Percentiles rank a stretch among this genome's conserved stretches.
Conservation (phyloP, 2,113 vertebrate species). For the Eptatretus burgeri region DNA sequence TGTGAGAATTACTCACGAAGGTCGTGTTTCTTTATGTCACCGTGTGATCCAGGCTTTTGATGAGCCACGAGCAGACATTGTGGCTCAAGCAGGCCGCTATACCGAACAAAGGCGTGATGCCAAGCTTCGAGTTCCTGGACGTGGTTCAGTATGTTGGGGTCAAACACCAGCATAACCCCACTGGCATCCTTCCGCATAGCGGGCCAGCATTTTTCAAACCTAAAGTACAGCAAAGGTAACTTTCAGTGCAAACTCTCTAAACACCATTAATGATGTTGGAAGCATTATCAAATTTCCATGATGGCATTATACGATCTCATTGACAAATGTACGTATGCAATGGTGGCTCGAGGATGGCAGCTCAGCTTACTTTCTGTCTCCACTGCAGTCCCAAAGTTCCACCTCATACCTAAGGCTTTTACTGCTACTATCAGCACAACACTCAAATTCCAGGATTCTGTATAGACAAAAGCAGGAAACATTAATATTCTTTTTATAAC, state of each 20-base stretch:
- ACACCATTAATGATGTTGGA: too few relatives aligned
- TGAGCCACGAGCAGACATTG: constrained; percentile 76
- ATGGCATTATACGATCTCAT: too few relatives aligned
- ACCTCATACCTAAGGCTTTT: constrained; percentile 33
- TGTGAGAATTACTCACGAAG: too few relatives aligned
- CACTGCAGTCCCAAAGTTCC: constrained; percentile 81
- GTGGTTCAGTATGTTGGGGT: constrained; percentile 47
- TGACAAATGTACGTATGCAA: too few relatives aligned
- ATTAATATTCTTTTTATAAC: neutral
- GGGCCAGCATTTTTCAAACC: constrained; percentile 90
- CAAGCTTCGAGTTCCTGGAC: constrained; percentile 55
- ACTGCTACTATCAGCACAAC: constrained; percentile 18
- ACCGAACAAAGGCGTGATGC: constrained; percentile 47
- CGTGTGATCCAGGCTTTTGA: constrained; percentile 36
- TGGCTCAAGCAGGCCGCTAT: constrained; percentile 33
- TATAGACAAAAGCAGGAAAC: constrained; percentile 7
- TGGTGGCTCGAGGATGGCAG: neutral
- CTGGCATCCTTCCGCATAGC: constrained; percentile 52
- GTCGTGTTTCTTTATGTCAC: too few relatives aligned
- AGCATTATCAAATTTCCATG: too few relatives aligned
- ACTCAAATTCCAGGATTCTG: constrained; percentile 82
- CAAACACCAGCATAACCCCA: constrained; percentile 64
- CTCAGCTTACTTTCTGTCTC: constrained; percentile 41
- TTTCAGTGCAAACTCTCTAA: too few relatives aligned
- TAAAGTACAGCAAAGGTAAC: constrained; percentile 12